Percentiles rank a stretch among this genome's conserved stretches.
Evolutionary conservation across 2,888 invertebrate genomes (phyloP).

Genomic region (Julus scanicus): DNA sequence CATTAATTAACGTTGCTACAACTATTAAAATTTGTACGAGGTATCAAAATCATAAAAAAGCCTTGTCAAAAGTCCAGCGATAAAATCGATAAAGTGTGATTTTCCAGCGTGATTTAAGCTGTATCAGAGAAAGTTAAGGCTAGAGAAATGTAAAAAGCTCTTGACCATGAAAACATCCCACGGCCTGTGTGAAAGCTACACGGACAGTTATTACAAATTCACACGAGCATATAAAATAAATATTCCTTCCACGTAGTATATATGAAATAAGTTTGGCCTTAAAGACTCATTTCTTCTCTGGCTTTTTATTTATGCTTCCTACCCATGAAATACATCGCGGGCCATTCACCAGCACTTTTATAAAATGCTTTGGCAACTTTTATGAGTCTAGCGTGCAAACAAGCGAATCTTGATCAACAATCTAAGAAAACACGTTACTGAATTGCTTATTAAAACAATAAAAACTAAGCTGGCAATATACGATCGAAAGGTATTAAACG

Average conservation of each 20-base stretch:
- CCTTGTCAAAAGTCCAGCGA: no score
- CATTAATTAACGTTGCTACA: no score
- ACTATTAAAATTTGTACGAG: no score
- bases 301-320: not conserved
- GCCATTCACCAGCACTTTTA: not conserved
- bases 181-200: not conserved
- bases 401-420: slow-evolving; percentile 28
- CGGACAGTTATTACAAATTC: not conserved
- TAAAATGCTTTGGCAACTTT: not conserved
- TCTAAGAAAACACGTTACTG: slow-evolving; percentile 24
- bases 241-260: not conserved
- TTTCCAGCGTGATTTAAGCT: no score
- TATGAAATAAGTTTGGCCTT: not conserved
- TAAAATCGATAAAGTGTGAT: no score
- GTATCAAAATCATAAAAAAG: no score
- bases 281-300: slow-evolving; percentile 8
- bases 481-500: slow-evolving; percentile 29
- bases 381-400: not conserved
- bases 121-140: not conserved
- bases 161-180: not conserved
- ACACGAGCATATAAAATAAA: not conserved
- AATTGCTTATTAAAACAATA: slow-evolving; percentile 39
- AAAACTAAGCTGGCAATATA: not conserved
- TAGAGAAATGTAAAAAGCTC: not conserved
- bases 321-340: not conserved